phyloP scores from a whole-genome alignment of 2,113 vertebrate species.

The Upupa epops region DNA sequence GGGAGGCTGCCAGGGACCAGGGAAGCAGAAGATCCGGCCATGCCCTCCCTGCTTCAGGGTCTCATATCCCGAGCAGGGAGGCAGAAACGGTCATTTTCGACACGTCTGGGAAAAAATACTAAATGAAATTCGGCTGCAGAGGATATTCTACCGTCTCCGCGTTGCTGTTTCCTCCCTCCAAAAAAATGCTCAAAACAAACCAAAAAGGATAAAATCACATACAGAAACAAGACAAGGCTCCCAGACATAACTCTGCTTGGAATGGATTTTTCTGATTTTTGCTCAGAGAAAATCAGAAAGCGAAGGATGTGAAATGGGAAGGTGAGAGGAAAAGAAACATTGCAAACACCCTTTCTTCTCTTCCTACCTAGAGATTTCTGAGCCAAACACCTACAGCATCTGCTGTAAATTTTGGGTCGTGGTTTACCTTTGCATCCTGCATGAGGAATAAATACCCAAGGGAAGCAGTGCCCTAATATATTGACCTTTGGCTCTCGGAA shows the following conservation, averaged over 20 bases:
- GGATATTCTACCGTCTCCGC: background rate
- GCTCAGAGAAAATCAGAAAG: background rate
- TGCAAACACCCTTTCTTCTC: background rate
- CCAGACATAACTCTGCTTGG: background rate
- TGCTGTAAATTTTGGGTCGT: background rate
- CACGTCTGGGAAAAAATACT: background rate
- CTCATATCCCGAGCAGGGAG: background rate
- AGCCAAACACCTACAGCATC: background rate
- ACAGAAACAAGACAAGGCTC: background rate
- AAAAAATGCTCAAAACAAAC: too few relatives aligned
- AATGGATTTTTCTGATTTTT: background rate
- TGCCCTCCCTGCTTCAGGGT: fast-evolving
- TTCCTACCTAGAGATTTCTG: background rate
- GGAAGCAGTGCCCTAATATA: background rate
- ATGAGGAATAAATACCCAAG: background rate
- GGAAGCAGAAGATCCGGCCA: background rate
- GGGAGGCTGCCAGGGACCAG: background rate
- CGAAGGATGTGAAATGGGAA: background rate
- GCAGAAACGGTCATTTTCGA: background rate
- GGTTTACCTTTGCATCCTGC: background rate
- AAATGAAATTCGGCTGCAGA: too few relatives aligned
- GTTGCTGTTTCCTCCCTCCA: fast-evolving
- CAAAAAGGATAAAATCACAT: background rate
- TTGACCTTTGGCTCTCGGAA: background rate
- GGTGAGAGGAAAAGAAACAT: background rate